Evolutionary conservation across 2,797 vertebrate genomes (phyloP), one percentile per base, ranked within the genome.

Genomic region (Valencia hispanica): DNA sequence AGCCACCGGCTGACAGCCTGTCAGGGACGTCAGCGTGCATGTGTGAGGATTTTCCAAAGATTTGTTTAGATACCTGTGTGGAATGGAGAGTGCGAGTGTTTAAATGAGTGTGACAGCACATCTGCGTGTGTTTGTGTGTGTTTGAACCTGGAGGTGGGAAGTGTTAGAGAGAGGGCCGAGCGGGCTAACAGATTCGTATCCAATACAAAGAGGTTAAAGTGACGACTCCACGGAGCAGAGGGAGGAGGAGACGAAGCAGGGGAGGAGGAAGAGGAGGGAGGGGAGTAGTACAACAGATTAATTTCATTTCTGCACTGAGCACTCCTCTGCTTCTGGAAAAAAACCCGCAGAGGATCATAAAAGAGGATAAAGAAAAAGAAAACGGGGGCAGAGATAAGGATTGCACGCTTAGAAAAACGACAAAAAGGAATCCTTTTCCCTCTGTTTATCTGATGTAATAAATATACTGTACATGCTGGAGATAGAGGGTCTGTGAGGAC

Each of bases 131-230:
- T n/a, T n/a, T n/a, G n/a, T 80, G 87, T 80, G 84, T 79, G 88
- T 75, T 66, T 85, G 81, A 77, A 85, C 78, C 84, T 82, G 75
- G 82, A 82, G 80, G 82, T 80, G 77, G 84, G 79, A 82, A 86
- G 88, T 81, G 84, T 90, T 84, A 86, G 88, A 72, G 80, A 85
- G 87, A 85, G 82, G 88, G 86, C 79, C 83, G 87, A 80, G 74
- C 70, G n/a, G 85, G 86, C 91, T 92, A 92, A 93, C 92, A 92
- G 93, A 93, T 94, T 94, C 91, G 91, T 93, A 92, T 91, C 90
- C 93, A 93, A 91, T 92, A 93, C 89, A 87, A 90, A 92, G 91
- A 92, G 92, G 91, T 93, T 92, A 92, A 92, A 91, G 89, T 89
- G 91, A 93, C 84, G 91, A 91, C 88, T 89, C 90, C 70, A 85